These are phyloP conservation scores for Grallaria varia DNA, from an alignment of 2,113 vertebrate species.

Conservation along the genomic window DNA sequence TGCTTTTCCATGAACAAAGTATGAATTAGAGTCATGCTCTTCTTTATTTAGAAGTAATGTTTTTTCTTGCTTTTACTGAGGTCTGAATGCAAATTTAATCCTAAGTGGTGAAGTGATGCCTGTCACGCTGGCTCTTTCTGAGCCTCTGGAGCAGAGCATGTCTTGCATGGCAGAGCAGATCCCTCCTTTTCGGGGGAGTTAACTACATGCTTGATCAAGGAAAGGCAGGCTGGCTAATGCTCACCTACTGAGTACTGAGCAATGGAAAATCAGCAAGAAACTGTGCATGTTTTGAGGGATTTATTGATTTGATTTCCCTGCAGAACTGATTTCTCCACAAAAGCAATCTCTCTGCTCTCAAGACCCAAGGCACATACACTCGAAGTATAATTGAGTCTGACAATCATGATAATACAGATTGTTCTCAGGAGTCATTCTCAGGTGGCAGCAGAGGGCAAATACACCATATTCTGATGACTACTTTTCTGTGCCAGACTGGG, in stretches of 20 bases:
- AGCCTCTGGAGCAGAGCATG: not conserved
- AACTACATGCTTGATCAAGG: not conserved
- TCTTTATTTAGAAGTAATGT: constrained; percentile 33
- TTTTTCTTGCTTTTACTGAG: constrained; percentile 25
- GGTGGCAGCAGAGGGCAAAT: not conserved
- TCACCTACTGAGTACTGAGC: not conserved
- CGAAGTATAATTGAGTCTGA: not conserved
- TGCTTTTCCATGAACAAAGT: not conserved
- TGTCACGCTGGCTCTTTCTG: not conserved
- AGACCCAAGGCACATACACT: not conserved
- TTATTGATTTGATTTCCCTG: not conserved
- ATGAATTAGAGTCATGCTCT: not conserved
- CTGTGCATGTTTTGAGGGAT: not conserved
- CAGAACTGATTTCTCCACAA: not conserved
- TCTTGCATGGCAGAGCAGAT: not conserved
- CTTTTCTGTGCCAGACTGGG: not conserved
- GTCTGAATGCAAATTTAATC: not conserved
- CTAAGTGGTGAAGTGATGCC: not conserved
- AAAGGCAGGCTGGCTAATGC: not conserved
- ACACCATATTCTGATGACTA: not conserved
- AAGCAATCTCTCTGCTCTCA: not conserved
- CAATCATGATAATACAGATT: not conserved
- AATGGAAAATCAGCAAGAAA: constrained; percentile 5
- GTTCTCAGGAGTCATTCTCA: not conserved
- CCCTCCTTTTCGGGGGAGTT: not conserved